Conservation (phyloP, 2,113 vertebrate genomes). For the Illadopsis cleaveri region DNA sequence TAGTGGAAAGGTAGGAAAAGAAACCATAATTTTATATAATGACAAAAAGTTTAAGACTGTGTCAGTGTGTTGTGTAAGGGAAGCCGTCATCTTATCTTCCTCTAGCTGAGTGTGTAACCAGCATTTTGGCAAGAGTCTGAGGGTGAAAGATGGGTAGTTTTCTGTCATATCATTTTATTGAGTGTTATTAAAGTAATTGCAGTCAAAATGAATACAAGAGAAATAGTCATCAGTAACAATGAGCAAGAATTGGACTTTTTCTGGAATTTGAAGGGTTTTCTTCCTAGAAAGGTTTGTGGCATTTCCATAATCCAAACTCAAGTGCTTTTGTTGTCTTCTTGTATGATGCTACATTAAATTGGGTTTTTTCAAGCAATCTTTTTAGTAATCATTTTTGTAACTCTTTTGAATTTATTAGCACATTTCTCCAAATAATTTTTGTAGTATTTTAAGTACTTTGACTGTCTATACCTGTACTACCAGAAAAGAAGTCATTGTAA, state of each 20-base stretch:
- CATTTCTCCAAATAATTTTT: not conserved
- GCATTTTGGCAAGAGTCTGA: not conserved
- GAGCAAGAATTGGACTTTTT: not conserved
- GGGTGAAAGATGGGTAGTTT: not conserved
- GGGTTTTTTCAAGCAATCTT: not conserved
- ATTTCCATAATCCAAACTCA: not conserved
- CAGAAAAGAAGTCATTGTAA: not conserved
- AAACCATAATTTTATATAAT: not conserved
- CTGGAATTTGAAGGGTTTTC: not conserved
- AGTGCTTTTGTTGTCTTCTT: not conserved
- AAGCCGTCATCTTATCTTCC: not conserved
- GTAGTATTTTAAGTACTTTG: not conserved
- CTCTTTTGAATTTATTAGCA: not conserved
- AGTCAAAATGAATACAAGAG: not conserved
- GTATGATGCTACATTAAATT: not conserved
- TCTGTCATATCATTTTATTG: not conserved
- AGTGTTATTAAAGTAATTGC: not conserved
- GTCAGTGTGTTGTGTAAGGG: not conserved
- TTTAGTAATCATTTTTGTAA: not conserved
- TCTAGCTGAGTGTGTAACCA: not conserved
- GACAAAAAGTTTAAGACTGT: not conserved
- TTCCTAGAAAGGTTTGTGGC: not conserved
- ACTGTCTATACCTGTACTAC: not conserved
- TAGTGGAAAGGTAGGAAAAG: not conserved
- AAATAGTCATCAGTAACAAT: not conserved